Evolutionary conservation across 2,113 vertebrate genomes (phyloP).

Genomic region (Galbula dea): DNA sequence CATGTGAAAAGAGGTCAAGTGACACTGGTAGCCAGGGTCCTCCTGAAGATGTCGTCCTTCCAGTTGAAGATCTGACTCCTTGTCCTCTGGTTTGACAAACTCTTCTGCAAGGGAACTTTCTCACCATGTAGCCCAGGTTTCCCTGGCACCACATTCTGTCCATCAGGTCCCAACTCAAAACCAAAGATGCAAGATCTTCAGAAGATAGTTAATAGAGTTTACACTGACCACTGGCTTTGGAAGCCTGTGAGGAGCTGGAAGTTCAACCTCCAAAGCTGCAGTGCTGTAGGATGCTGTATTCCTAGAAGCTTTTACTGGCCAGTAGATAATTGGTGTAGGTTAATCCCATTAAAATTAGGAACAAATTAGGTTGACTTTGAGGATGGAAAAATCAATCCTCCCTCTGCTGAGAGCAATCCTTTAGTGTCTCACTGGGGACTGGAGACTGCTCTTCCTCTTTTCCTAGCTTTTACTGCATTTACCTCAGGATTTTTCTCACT

Average conservation of each 20-base stretch:
- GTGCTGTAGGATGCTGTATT: not conserved
- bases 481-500: slow-evolving; percentile 65
- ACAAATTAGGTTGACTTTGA: slow-evolving; percentile 19
- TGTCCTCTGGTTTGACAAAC: not conserved
- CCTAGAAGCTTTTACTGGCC: not conserved
- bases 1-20: not conserved
- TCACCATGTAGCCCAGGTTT: not conserved
- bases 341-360: slow-evolving; percentile 43
- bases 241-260: not conserved
- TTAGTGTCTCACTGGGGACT: not conserved
- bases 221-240: not conserved
- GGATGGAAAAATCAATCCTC: slow-evolving; percentile 10
- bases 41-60: not conserved
- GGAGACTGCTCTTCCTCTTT: not conserved
- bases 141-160: not conserved
- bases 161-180: not conserved
- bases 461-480: not conserved
- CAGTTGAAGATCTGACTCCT: not conserved
- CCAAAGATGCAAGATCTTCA: not conserved
- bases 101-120: not conserved
- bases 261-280: not conserved
- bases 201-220: not conserved
- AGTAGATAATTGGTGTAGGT: not conserved
- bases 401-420: not conserved
- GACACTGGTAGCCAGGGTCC: not conserved